A percentile compares a stretch with the other conserved stretches of the same genome.
These are phyloP conservation scores for Doryteuthis pealeii DNA, from an alignment of 1,140 invertebrate species.

Conservation along the genomic window DNA sequence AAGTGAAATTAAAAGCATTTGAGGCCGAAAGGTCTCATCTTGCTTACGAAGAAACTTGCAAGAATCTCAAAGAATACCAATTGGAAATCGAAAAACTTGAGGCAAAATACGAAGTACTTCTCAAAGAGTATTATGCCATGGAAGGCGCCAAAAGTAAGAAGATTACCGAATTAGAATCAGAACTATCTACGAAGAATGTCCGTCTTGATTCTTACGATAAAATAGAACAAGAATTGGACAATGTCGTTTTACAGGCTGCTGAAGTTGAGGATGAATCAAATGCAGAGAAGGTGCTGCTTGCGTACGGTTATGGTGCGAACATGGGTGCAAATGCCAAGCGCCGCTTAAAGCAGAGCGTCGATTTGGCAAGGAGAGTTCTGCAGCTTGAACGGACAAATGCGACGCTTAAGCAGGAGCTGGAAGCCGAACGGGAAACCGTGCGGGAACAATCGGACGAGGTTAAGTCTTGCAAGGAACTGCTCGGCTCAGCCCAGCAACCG, in stretches of 20 bases:
- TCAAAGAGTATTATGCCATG: constrained; percentile 57
- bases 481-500: constrained; percentile 57
- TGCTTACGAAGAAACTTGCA: constrained; percentile 55
- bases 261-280: constrained; percentile 57
- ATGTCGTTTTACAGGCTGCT: constrained; percentile 60
- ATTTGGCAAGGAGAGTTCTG: constrained; percentile 56
- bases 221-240: constrained; percentile 58
- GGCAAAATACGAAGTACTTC: constrained; percentile 58
- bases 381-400: constrained; percentile 57
- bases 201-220: constrained; percentile 57
- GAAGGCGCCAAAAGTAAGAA: constrained; percentile 49
- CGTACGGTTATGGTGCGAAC: constrained; percentile 60
- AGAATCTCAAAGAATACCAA: constrained; percentile 51
- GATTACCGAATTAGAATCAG: constrained; percentile 51
- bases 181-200: constrained; percentile 45
- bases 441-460: constrained; percentile 32
- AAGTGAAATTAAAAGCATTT: constrained; percentile 58
- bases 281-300: constrained; percentile 57
- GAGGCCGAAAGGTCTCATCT: constrained; percentile 55
- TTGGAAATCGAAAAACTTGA: constrained; percentile 59
- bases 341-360: constrained; percentile 59
- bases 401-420: constrained; percentile 47
- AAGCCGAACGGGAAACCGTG: constrained; percentile 38
- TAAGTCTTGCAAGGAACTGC: constrained; percentile 48
- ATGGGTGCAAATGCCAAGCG: constrained; percentile 57